Base-by-base conservation (phyloP, 1,140 invertebrate genomes). In the Melipona quadrifasciata region DNA sequence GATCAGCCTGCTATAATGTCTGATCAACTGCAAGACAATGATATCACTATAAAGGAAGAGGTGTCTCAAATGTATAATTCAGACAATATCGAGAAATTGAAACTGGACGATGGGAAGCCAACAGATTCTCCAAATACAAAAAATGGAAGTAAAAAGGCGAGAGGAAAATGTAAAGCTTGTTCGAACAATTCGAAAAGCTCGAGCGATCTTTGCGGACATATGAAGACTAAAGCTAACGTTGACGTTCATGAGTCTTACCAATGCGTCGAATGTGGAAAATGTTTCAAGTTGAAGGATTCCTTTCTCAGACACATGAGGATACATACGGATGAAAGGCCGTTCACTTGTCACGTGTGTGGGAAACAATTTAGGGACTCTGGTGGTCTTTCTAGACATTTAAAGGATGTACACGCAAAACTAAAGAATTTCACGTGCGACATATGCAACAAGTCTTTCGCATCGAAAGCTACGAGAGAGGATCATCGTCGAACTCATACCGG, bases 261-360 rank as follows among this genome's bases (percentile, higher is more conserved):
- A 57, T 96, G 96, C 85, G 58, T 87, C 0, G 93, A 95, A 27
- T 96, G 96, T 78, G 90, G 92, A 0, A 95, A 94, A 21, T 90
- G 90, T 51, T 96, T 96, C 80, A 94, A 95, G 76, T 34, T 93
- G 24, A 94, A 93, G 21, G 92, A 93, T 58, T 92, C 92, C 0
- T 91, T 95, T 39, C 91, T 95, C 73, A 96, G 97, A 82, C 94
- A 95, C 82, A 86, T 86, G 67, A 90, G 89, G 64, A 93, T 89
- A 12, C 96, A 97, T 90, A 96, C 96, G 17, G 97, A 97, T 0
- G 96, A 97, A 84, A 96, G 96, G 80, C 97, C 97, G 4, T 97
- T 97, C 89, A 95, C 96, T 61, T 97, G 97, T 91, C 95, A 95
- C 64, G 93, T 95, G 80, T 97, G 97, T 91, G 95, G 96, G 47